Evolutionary conservation across 2,888 invertebrate species (phyloP).

Genomic region (Trachelus tabidus): DNA sequence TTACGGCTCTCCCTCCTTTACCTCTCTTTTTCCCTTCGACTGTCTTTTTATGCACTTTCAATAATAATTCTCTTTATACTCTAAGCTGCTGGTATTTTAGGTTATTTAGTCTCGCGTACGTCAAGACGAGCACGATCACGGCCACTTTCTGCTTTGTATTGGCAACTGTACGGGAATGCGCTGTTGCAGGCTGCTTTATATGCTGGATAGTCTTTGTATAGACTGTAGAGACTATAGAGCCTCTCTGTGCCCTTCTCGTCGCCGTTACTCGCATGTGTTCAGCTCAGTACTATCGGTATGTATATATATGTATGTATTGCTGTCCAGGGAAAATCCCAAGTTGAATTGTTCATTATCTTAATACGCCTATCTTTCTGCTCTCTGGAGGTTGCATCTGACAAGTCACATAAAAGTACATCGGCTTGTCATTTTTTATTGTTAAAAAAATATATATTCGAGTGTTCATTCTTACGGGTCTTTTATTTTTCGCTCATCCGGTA

Average conservation of each 20-base stretch:
- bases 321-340: conserved; percentile 31
- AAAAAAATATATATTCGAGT: neutral
- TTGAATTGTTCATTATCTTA: neutral
- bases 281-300: conserved; percentile 3
- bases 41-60: neutral
- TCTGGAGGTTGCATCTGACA: neutral
- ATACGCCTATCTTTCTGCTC: neutral
- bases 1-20: too few species aligned
- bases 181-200: conserved; percentile 30
- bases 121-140: conserved; percentile 11
- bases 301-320: neutral
- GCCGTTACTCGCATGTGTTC: conserved; percentile 4
- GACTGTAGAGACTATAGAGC: conserved; percentile 8
- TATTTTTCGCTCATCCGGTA: neutral
- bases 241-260: conserved; percentile 18
- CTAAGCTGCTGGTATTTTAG: neutral
- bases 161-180: conserved; percentile 28
- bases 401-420: neutral
- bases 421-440: neutral
- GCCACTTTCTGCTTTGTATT: conserved; percentile 21
- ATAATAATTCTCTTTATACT: neutral
- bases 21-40: too few species aligned
- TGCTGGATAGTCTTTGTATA: conserved; percentile 17
- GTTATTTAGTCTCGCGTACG: neutral
- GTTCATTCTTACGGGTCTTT: neutral